phyloP scores from a whole-genome alignment of 2,797 vertebrate species.

The Sphenopsis melanotis region DNA sequence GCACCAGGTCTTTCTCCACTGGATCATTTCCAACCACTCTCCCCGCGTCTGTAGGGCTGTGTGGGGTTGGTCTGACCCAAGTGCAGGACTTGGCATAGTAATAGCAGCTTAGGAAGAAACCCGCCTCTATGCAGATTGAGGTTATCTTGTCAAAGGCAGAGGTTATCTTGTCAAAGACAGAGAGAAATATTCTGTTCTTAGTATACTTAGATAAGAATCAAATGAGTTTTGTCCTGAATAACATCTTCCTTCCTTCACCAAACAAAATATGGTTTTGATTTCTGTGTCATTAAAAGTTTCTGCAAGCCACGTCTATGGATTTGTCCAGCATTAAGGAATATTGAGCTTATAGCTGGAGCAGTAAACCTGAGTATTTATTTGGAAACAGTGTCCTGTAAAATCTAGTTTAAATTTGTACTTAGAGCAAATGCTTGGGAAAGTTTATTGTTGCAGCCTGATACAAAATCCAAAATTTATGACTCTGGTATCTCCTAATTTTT shows the following conservation, averaged over 20 bases:
- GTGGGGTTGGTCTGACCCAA: background rate
- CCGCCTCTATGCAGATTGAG: background rate
- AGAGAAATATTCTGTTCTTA: background rate
- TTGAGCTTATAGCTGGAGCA: background rate
- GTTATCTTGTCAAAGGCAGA: background rate
- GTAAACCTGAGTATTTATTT: background rate
- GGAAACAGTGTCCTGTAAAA: background rate
- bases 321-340: background rate
- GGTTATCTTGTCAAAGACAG: background rate
- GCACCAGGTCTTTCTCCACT: background rate
- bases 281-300: background rate
- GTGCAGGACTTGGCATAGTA: background rate
- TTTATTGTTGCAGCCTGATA: background rate
- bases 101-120: background rate
- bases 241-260: background rate
- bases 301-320: background rate
- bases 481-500: background rate
- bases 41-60: rapidly evolving
- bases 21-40: rapidly evolving
- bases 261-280: background rate
- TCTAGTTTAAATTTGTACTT: background rate
- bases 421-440: background rate
- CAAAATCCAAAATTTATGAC: background rate
- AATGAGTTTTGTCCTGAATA: background rate
- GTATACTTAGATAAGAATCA: background rate